Conservation (phyloP, 2,888 invertebrate genomes). For the Aspidiotus rigidus region DNA sequence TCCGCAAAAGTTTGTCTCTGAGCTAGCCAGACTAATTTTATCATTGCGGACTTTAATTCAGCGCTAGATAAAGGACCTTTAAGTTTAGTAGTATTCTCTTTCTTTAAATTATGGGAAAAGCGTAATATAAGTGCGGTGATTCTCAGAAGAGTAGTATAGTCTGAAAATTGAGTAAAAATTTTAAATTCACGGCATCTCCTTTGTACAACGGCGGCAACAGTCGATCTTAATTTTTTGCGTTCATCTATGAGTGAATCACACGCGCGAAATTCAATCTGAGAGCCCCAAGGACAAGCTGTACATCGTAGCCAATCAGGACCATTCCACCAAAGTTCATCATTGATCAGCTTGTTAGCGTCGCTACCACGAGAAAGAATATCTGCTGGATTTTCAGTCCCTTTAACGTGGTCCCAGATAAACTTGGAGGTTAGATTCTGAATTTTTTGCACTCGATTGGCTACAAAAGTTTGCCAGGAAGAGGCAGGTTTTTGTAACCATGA, state of each 20-base stretch:
- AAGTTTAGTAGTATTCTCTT: not conserved
- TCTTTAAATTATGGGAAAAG: not conserved
- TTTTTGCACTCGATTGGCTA: constrained; percentile 35
- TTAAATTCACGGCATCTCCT: too few species aligned
- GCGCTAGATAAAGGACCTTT: not conserved
- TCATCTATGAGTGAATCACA: constrained; percentile 12
- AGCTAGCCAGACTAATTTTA: constrained; percentile 5
- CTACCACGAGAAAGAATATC: too few species aligned
- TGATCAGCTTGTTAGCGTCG: too few species aligned
- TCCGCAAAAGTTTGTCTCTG: not conserved
- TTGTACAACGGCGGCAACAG: too few species aligned
- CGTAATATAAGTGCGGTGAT: not conserved
- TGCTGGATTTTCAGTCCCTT: too few species aligned
- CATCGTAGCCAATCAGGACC: too few species aligned
- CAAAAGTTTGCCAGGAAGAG: constrained; percentile 33
- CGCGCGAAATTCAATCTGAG: not conserved
- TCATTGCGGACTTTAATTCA: not conserved
- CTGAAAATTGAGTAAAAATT: too few species aligned
- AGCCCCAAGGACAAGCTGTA: too few species aligned
- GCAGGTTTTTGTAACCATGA: constrained; percentile 33
- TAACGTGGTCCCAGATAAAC: too few species aligned
- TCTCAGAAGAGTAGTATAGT: too few species aligned
- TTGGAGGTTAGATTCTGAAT: too few species aligned
- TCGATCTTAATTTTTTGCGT: constrained; percentile 17
- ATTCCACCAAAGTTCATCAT: too few species aligned